Base-by-base conservation (phyloP, 1,140 invertebrate species). In the Drosophila orosa region DNA sequence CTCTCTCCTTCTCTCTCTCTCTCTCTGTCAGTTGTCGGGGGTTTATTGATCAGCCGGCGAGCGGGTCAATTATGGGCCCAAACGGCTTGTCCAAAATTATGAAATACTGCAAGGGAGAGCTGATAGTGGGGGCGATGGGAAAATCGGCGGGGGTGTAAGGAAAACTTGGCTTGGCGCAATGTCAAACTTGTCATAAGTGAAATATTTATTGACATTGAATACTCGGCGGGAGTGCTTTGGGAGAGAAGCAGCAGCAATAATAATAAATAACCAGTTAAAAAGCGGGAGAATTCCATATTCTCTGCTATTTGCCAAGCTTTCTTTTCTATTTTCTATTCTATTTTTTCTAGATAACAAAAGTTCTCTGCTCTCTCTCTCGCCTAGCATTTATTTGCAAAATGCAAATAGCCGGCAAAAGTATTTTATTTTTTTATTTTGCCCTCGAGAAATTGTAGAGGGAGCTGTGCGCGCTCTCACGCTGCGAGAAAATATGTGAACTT, bases 121-220 rank as follows among this genome's bases (percentile, higher is more conserved):
- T 12, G 15, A 9, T n/a, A n/a, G n/a, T n/a, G 27, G 19, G 45
- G 35, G 27, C 37, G 47, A 2, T 15, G 27, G 47, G 47, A 42
- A 31, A 44, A 44, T 19, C 47, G 10, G n/a, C 4, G 17, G 37
- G 27, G 31, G 3, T 17, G 24, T 19, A 3, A 19, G 47, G 39
- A 22, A 29, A 39, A 25, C 17, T 29, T 27, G 45, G 25, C 59
- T 78, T 66, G 63, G 42, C 45, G 33, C 29, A 74, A 57, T 78
- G 68, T 74, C 66, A 77, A 84, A 84, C 68, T 77, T 77, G 83
- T 86, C 83, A 87, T 78, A 86, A 82, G 62, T 87, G 50, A 78
- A 75, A 73, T 86, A 86, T 87, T 86, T 86, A 85, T 85, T 82
- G 63, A 79, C 55, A 65, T 60, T 62, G 47, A 44, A 17, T 74